Evolutionary conservation across 2,113 vertebrate genomes (phyloP).

Genomic region (Oryzias javanicus): DNA sequence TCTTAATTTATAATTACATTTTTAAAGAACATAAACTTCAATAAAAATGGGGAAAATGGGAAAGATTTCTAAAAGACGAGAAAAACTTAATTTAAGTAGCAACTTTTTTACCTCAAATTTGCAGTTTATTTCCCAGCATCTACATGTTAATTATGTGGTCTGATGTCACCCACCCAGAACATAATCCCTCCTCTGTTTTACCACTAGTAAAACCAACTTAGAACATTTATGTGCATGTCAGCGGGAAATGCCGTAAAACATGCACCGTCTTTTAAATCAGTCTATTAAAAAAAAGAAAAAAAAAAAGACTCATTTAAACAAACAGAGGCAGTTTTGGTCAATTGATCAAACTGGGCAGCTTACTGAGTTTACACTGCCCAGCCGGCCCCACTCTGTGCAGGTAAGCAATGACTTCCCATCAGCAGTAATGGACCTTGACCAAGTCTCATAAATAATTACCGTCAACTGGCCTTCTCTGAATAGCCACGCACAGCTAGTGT

Average conservation of each 20-base stretch:
- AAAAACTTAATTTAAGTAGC: background rate
- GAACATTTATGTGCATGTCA: constrained; percentile 1
- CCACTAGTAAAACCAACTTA: constrained; percentile 26
- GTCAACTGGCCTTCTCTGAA: constrained; percentile 67
- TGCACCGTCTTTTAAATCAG: constrained; percentile 13
- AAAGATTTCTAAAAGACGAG: constrained; percentile 3
- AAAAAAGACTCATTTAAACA: constrained; percentile 4
- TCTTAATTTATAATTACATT: too few relatives aligned
- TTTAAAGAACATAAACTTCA: constrained; percentile 8
- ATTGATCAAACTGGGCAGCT: constrained; percentile 57
- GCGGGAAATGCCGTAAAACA: constrained; percentile 12
- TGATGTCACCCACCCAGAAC: constrained; percentile 21
- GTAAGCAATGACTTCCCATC: constrained; percentile 72
- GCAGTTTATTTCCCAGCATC: constrained; percentile 13
- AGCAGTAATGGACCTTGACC: constrained; percentile 74
- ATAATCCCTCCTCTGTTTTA: constrained; percentile 27
- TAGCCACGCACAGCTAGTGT: constrained; percentile 40
- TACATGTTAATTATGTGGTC: constrained; percentile 19
- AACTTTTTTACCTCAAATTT: background rate
- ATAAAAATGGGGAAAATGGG: constrained; percentile 1
- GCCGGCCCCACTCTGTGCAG: constrained; percentile 39
- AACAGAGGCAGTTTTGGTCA: constrained; percentile 38
- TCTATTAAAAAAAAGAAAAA: constrained; percentile 27
- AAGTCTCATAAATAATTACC: constrained; percentile 77
- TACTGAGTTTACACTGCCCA: constrained; percentile 49